Percentiles rank a stretch among this genome's conserved stretches.
Conservation (phyloP, 2,113 vertebrate genomes). For the Edolisoma coerulescens region DNA sequence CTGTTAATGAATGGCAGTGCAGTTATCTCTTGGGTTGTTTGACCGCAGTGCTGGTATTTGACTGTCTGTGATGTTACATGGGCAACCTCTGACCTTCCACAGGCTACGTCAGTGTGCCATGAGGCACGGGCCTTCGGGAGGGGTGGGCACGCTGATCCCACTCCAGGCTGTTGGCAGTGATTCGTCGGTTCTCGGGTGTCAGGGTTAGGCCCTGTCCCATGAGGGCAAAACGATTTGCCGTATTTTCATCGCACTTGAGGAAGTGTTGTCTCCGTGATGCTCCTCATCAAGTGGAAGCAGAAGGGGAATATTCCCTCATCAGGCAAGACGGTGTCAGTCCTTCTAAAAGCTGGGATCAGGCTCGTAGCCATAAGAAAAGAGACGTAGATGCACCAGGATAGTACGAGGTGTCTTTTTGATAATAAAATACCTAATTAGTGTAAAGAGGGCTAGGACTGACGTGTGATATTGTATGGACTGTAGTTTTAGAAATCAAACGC, state of each 20-base stretch:
- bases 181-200: rapidly evolving
- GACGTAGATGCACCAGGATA: not conserved
- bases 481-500: slow-evolving; percentile 22
- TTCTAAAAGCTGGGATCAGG: not conserved
- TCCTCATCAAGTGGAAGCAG: not conserved
- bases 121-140: not conserved
- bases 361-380: not conserved
- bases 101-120: rapidly evolving
- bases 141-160: rapidly evolving
- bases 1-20: not conserved
- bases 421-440: slow-evolving; percentile 39
- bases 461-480: slow-evolving; percentile 24
- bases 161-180: not conserved
- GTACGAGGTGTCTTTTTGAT: slow-evolving; percentile 13
- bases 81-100: not conserved
- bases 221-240: not conserved
- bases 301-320: not conserved
- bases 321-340: not conserved
- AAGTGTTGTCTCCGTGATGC: not conserved
- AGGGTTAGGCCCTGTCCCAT: not conserved
- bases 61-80: not conserved
- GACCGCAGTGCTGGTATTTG: not conserved
- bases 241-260: not conserved
- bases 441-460: not conserved
- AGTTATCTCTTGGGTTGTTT: not conserved